Conservation (phyloP, 2,797 vertebrate genomes). For the Sebastes goodei region DNA sequence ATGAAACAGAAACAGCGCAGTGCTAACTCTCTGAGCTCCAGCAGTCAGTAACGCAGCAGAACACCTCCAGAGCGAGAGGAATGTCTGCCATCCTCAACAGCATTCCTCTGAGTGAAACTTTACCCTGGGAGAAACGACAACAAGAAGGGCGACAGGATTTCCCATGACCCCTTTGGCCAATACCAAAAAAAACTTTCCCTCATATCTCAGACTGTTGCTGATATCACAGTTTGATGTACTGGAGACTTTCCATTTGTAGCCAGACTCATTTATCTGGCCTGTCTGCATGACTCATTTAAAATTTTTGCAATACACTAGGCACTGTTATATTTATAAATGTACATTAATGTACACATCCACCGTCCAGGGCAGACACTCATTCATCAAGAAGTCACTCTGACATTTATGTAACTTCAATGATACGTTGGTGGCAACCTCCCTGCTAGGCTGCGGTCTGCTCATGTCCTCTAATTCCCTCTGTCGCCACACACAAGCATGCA, state of each 20-base stretch:
- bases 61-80: conserved; percentile 69
- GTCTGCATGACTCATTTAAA: neutral
- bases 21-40: conserved; percentile 15
- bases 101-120: conserved; percentile 81
- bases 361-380: neutral
- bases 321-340: neutral
- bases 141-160: conserved; percentile 76
- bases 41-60: conserved; percentile 29
- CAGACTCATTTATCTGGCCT: conserved; percentile 9
- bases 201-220: conserved; percentile 40
- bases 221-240: conserved; percentile 36
- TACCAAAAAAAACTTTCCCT: conserved; percentile 50
- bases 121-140: conserved; percentile 74
- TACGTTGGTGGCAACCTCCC: conserved; percentile 13
- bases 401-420: conserved; percentile 32
- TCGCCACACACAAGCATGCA: neutral
- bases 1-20: conserved; percentile 34
- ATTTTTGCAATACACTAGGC: neutral
- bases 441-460: conserved; percentile 16
- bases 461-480: conserved; percentile 11
- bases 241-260: neutral
- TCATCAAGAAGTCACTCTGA: conserved; percentile 7
- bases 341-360: neutral
- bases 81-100: conserved; percentile 69
- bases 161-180: conserved; percentile 78